Evolutionary conservation across 2,888 invertebrate species (phyloP), one percentile per base, ranked within the genome.

Genomic region (Adelognathus sp.): DNA sequence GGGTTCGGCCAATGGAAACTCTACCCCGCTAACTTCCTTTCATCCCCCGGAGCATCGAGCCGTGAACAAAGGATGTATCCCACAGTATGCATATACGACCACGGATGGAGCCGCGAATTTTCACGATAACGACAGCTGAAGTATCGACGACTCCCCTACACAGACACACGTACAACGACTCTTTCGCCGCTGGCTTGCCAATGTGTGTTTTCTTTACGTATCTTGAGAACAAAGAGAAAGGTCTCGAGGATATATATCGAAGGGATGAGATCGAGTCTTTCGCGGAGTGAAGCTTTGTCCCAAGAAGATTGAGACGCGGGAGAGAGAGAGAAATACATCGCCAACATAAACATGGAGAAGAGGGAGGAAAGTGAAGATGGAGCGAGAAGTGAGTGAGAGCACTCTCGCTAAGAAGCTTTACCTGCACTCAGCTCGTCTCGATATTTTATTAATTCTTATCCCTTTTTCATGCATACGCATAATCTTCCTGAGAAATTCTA

Each of bases 361-460:
- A 21, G 61, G 31, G n/a, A 46, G 58, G 44, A 73, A 50, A 46
- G 73, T 27, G 46, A 44, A 27, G 63, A 58, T n/a, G 21, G 18
- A 41, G 36, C 36, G 58, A 44, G 27, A 7, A 46, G 75, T 79
- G 52, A 63, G 74, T 72, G 73, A 81, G 76, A 81, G 83, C 84
- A 84, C 82, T 83, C 81, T 76, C 82, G 79, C 64, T 86, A 88
- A 89, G 88, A 78, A 84, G 88, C 86, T 88, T 87, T 84, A 69
- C 83, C 82, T 82, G 84, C 85, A 86, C 86, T 88, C 83, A 83
- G 82, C 82, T 81, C 81, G 84, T 80, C 87, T 82, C 86, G 82
- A 87, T 88, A 88, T 86, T 87, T 88, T 86, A 87, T 88, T 88
- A 88, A 88, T 85, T 86, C 84, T 76, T 79, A 82, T 81, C 76